Conservation (phyloP, 2,113 vertebrate genomes). For the Xiphias gladius region DNA sequence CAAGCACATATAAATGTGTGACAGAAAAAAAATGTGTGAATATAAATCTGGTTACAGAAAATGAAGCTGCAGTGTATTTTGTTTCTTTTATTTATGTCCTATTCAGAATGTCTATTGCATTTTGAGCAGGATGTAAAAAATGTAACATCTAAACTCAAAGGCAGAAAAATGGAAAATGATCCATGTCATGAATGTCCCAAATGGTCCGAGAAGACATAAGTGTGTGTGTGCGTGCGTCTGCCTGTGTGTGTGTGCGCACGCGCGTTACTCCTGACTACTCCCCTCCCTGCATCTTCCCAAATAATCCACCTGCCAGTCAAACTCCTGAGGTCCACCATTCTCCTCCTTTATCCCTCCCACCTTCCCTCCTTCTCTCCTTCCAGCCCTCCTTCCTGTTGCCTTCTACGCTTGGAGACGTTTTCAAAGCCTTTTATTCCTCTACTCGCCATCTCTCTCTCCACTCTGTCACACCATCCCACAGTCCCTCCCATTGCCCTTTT, state of each 20-base stretch:
- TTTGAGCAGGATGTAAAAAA: neutral
- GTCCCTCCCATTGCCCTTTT: slow-evolving; percentile 63
- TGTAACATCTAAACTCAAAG: neutral
- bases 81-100: neutral
- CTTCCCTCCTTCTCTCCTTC: slow-evolving; percentile 34
- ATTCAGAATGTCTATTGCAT: neutral
- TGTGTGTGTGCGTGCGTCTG: neutral
- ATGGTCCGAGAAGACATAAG: neutral
- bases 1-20: too few relatives aligned
- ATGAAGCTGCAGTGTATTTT: too few relatives aligned
- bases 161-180: neutral
- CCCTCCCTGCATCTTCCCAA: neutral
- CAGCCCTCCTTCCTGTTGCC: slow-evolving; percentile 56
- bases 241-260: neutral
- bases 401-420: slow-evolving; percentile 42
- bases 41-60: too few relatives aligned
- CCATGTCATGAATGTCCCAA: neutral
- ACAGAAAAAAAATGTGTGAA: too few relatives aligned
- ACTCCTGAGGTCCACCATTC: slow-evolving; percentile 35
- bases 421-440: slow-evolving; percentile 53
- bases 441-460: slow-evolving; percentile 63
- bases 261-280: too few relatives aligned
- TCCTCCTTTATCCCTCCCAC: slow-evolving; percentile 29
- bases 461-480: slow-evolving; percentile 67
- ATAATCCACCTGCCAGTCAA: slow-evolving; percentile 49